A percentile compares a stretch with the other conserved stretches of the same genome.
Conservation (phyloP, 2,797 vertebrate species). For the Streptopelia turtur region DNA sequence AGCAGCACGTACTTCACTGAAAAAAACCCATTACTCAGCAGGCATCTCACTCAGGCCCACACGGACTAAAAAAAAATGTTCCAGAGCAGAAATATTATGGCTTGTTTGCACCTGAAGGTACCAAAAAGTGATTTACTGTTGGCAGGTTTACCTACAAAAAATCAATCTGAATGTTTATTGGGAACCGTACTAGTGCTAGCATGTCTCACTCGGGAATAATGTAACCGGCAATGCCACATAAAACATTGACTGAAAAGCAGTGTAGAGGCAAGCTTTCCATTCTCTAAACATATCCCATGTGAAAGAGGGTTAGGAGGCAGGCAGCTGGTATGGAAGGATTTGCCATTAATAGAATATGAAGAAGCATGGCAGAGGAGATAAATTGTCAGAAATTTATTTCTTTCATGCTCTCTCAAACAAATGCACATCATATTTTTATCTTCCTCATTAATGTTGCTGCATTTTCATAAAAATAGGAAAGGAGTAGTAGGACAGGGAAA, state of each 20-base stretch:
- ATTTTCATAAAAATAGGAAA: not conserved
- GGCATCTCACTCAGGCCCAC: not conserved
- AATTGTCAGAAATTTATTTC: not conserved
- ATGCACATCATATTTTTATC: not conserved
- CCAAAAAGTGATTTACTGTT: constrained; percentile 28
- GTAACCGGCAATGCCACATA: not conserved
- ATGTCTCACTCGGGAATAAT: not conserved
- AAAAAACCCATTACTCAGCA: not conserved
- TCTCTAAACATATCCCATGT: not conserved
- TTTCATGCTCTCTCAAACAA: not conserved
- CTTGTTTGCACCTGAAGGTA: constrained; percentile 24
- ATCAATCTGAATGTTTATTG: constrained; percentile 8
- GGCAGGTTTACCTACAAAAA: constrained; percentile 36
- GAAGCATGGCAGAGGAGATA: not conserved
- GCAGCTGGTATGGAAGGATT: not conserved
- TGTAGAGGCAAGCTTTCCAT: not conserved
- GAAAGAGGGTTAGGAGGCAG: not conserved
- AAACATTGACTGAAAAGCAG: constrained; percentile 11
- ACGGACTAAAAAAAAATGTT: not conserved
- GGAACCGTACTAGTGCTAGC: not conserved
- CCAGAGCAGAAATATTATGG: not conserved
- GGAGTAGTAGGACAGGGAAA: not conserved
- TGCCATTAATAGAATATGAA: not conserved
- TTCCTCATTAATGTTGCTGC: not conserved
- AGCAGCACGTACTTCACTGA: not conserved